phyloP scores from a whole-genome alignment of 2,113 vertebrate genomes.

The Chionis minor region DNA sequence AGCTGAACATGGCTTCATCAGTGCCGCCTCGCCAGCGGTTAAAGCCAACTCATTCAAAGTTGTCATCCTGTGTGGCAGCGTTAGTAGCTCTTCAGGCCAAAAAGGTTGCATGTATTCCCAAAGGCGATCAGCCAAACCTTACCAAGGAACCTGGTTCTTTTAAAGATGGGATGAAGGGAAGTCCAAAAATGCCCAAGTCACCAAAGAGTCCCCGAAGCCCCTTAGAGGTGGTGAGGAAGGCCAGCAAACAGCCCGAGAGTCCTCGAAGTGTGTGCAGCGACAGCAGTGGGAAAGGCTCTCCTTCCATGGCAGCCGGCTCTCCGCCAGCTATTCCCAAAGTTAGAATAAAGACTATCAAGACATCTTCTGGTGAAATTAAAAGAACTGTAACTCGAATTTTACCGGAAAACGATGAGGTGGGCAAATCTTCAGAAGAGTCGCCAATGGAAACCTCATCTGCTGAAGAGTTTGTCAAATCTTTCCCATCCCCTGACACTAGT shows the following conservation, averaged over 20 bases:
- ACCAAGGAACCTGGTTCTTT: constrained; percentile 73
- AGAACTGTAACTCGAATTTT: constrained; percentile 91
- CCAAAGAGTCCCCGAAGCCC: constrained; percentile 93
- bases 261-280: constrained; percentile 92
- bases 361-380: constrained; percentile 92
- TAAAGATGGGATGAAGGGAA: constrained; percentile 81
- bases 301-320: constrained; percentile 85
- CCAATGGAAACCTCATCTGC: constrained; percentile 73
- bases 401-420: constrained; percentile 87
- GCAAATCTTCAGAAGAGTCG: constrained; percentile 84
- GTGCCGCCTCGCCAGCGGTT: constrained; percentile 78
- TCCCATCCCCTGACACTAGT: constrained; percentile 62
- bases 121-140: constrained; percentile 73
- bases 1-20: constrained; percentile 37
- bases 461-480: constrained; percentile 77
- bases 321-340: constrained; percentile 94
- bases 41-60: constrained; percentile 85
- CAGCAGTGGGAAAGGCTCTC: constrained; percentile 88
- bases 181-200: constrained; percentile 88
- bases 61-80: constrained; percentile 91
- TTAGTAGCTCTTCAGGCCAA: constrained; percentile 90
- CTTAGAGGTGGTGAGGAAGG: constrained; percentile 84
- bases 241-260: constrained; percentile 86
- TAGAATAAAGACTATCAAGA: constrained; percentile 97
- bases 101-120: constrained; percentile 77